Conservation (phyloP, 2,113 vertebrate species). For the Bubalus kerabau region DNA sequence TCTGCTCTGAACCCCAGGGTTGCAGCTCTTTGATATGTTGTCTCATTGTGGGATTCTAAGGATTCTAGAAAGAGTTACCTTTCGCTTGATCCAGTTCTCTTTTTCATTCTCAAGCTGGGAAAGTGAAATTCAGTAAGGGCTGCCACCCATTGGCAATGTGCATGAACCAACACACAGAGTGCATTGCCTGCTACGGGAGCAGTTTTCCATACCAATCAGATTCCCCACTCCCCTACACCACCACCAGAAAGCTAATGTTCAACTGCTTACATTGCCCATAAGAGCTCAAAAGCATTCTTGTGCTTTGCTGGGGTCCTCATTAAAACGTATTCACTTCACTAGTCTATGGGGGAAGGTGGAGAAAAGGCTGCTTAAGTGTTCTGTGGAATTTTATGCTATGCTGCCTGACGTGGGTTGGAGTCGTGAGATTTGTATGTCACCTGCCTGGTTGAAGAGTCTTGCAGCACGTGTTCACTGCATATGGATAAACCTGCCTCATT, state of each 20-base stretch:
- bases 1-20: neutral
- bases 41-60: neutral
- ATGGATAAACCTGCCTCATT: neutral
- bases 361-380: neutral
- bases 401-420: neutral
- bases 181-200: neutral
- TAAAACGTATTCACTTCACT: neutral
- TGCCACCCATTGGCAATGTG: neutral
- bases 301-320: neutral
- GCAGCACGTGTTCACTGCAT: neutral
- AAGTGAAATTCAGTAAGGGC: neutral
- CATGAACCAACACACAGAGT: neutral
- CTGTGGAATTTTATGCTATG: neutral
- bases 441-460: neutral
- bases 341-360: neutral
- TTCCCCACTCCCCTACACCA: too few species aligned
- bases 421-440: neutral
- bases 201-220: neutral
- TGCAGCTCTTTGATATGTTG: neutral
- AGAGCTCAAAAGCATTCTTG: neutral
- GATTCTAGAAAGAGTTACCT: conserved; percentile 23
- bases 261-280: neutral
- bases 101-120: neutral
- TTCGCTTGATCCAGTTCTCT: neutral
- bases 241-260: neutral